Conservation (phyloP, 1,140 invertebrate species). For the Drosophila yakuba region DNA sequence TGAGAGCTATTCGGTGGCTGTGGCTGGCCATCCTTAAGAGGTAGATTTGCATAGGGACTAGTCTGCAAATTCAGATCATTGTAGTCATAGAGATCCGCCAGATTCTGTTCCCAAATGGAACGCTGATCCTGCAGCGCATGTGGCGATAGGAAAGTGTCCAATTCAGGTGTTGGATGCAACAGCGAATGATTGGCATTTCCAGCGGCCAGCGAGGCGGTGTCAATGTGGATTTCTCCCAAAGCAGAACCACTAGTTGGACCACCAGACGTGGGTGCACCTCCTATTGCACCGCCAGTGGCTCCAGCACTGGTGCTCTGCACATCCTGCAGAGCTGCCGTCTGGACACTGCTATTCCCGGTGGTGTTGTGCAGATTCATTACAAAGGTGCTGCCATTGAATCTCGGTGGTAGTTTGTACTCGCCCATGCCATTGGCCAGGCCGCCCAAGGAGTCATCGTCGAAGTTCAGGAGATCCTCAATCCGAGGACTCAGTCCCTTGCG, state of each 20-base stretch:
- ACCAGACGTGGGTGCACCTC: slow-evolving; percentile 19
- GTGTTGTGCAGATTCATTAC: slow-evolving; percentile 86
- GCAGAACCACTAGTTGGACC: slow-evolving; percentile 15
- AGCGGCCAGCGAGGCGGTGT: slow-evolving; percentile 35
- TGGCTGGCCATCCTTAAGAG: slow-evolving; percentile 80
- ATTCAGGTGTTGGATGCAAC: slow-evolving; percentile 38
- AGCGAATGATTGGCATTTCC: slow-evolving; percentile 42
- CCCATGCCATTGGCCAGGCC: slow-evolving; percentile 16
- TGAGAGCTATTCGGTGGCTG: slow-evolving; percentile 58
- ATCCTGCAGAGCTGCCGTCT: slow-evolving; percentile 77
- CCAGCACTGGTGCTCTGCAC: slow-evolving; percentile 52
- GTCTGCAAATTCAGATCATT: slow-evolving; percentile 68
- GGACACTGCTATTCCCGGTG: slow-evolving; percentile 72
- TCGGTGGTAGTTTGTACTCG: slow-evolving; percentile 69
- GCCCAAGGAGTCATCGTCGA: slow-evolving; percentile 71
- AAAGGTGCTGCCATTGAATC: slow-evolving; percentile 86
- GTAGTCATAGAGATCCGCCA: slow-evolving; percentile 80
- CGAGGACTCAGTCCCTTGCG: slow-evolving; percentile 88
- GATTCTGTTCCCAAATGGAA: slow-evolving; percentile 82
- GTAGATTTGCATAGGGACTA: slow-evolving; percentile 74
- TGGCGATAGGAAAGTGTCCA: slow-evolving; percentile 71
- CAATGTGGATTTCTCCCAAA: slow-evolving; percentile 55
- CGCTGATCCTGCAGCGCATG: slow-evolving; percentile 70
- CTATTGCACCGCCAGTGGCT: slow-evolving; percentile 12
- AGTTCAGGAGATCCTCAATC: slow-evolving; percentile 87